Percentiles rank a stretch among this genome's conserved stretches.
Conservation (phyloP, 2,113 vertebrate species). For the Fulmarus glacialis region DNA sequence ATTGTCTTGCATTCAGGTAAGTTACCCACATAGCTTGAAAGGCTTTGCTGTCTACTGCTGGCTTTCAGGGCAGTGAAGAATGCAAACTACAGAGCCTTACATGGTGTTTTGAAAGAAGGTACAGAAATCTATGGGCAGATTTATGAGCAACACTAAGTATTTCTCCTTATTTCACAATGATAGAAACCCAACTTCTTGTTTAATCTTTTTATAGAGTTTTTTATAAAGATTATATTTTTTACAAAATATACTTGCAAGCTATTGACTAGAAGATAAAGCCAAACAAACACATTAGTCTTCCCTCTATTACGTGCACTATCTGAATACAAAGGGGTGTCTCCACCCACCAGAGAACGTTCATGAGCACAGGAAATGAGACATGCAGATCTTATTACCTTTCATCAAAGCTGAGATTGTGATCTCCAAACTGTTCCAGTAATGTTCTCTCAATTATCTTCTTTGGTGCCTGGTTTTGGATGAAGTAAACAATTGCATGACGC, state of each 20-base stretch:
- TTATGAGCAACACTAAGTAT: background rate
- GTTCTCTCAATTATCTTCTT: constrained; percentile 97
- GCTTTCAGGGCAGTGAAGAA: background rate
- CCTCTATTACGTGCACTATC: background rate
- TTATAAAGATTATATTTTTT: background rate
- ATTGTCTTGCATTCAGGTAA: background rate
- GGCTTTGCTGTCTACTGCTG: background rate
- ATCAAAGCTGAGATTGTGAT: constrained; percentile 94
- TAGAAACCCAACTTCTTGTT: background rate
- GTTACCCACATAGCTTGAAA: background rate
- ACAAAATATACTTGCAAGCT: background rate
- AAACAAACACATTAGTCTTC: background rate
- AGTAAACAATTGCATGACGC: constrained; percentile 92
- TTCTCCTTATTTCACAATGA: background rate
- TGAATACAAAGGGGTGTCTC: background rate
- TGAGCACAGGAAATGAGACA: background rate
- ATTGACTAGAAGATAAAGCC: background rate
- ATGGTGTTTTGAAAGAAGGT: background rate
- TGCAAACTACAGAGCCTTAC: background rate
- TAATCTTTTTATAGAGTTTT: background rate
- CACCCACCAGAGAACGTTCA: background rate
- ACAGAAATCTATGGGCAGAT: background rate
- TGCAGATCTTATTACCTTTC: constrained; percentile 82
- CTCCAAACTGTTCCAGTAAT: constrained; percentile 92
- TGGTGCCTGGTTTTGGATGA: constrained; percentile 95